Percentiles rank a stretch among this genome's conserved stretches.
Conservation (phyloP, 2,113 vertebrate genomes). For the Cochlearius cochlearius region DNA sequence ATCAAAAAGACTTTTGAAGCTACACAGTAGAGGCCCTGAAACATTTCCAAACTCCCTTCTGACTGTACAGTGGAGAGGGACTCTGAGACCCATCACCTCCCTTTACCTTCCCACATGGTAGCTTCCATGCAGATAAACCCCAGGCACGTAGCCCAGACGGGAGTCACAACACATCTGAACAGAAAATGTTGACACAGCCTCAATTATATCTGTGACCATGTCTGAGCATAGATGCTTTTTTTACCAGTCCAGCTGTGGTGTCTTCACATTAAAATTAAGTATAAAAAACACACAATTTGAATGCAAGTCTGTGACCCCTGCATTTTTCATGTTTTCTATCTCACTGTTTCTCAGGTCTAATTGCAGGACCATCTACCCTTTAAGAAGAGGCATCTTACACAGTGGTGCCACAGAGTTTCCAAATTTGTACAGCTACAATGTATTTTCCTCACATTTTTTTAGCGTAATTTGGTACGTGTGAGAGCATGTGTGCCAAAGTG, state of each 20-base stretch:
- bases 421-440: neutral
- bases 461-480: neutral
- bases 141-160: neutral
- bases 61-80: neutral
- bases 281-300: neutral
- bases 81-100: neutral
- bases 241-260: neutral
- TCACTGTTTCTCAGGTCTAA: neutral
- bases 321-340: neutral
- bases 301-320: accelerated
- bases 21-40: neutral
- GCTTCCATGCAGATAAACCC: neutral
- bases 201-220: neutral
- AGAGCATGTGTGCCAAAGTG: neutral
- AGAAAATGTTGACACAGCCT: neutral
- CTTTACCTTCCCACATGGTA: neutral
- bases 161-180: neutral
- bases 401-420: neutral
- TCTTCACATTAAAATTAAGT: neutral
- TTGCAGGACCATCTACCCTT: neutral
- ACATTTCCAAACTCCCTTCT: neutral
- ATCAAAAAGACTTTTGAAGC: neutral
- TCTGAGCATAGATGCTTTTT: neutral
- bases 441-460: neutral
- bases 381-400: neutral